Base-by-base conservation (phyloP, 2,888 invertebrate species). In the Hecatera dysodea region DNA sequence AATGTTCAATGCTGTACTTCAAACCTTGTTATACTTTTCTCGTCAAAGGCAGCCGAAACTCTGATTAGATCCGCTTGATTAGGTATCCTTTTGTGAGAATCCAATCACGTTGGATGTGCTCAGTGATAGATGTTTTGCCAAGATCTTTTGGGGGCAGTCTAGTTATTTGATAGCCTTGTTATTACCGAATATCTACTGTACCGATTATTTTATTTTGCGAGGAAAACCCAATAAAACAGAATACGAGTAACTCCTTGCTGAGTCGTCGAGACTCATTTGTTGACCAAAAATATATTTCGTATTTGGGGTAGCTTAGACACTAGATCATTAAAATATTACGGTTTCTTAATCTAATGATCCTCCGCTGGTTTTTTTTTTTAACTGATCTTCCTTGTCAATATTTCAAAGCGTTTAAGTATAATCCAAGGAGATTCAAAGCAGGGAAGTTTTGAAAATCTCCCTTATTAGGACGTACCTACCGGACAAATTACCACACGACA, bases 61-160 rank as follows among this genome's bases (percentile, higher is more conserved):
- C 70, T 82, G 78, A 84, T 86, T 80, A 84, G 72, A 59, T 69
- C 68, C 72, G 76, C 62, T 68, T 77, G 81, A 84, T 83, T 85
- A 79, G 63, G 24, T 55, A 70, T 61, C 66, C 72, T 77, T 85
- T 81, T 76, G 78, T 77, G 50, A 48, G 67, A 76, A 85, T 81
- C 73, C 72, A 85, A 84, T 84, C 85, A 76, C 69, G 76, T 62
- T 69, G 53, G 64, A 61, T 56, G 50, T 29, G 59, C 8, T 63
- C 55, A 53, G 68, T 73, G 68, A 80, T 80, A 71, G 75, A 82
- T 77, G 66, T 72, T 81, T 67, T 63, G 75, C 50, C 42, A 66
- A 66, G 48, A 73, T 63, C 36, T 42, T 75, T 63, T 48, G 56
- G 50, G 44, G 22, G 55, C 59, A 67, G 27, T 36, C 39, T 52